Evolutionary conservation across 2,113 vertebrate species (phyloP), one percentile per base, ranked within the genome.

Genomic region (Murina feae): DNA sequence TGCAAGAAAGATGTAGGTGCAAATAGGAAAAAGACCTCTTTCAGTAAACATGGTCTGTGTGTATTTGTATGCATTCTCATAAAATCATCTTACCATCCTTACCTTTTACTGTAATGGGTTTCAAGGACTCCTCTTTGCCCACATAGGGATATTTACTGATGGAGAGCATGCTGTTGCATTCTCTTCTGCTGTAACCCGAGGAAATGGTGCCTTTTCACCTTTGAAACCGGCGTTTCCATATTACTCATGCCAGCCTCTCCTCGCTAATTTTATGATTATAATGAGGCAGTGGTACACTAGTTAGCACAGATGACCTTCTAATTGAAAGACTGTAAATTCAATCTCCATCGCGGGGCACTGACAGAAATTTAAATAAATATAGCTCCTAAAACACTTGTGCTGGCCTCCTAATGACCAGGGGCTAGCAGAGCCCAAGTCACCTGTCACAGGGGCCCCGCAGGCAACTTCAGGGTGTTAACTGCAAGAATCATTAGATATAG

Each of bases 301-400:
- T 98, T 98, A 98, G 97, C 96, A 96, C 95, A 96, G 98, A 97
- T 98, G 98, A 98, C 98, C 98, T 98, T 98, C 98, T 98, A 98
- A 98, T 98, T 98, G 98, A 98, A 98, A 98, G 98, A 95, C 97
- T 98, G 96, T 98, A 98, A 98, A 98, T 98, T 98, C 97, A 96
- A 98, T 98, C 97, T 98, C 96, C 92, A 95, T 97, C 79, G 60
- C 97, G 95, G 95, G 95, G 78, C 92, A 92, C 92, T 12, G 90
- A 97, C 97, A 98, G 96, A 98, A 98, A 98, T 98, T 98, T 98
- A 98, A 98, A 98, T 98, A 98, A 98, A 97, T 96, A 98, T 55
- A 96, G 79, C 95, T 97, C 95, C 87, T 55, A 96, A 96, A 95
- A 91, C 95, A 97, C 88, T 97, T 97, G 84, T 89, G 90, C 91